Percentiles rank a stretch among this genome's conserved stretches.
Evolutionary conservation across 53 echinoderm and acorn worm species (phyloP).

Genomic region (Holothuria scabra): DNA sequence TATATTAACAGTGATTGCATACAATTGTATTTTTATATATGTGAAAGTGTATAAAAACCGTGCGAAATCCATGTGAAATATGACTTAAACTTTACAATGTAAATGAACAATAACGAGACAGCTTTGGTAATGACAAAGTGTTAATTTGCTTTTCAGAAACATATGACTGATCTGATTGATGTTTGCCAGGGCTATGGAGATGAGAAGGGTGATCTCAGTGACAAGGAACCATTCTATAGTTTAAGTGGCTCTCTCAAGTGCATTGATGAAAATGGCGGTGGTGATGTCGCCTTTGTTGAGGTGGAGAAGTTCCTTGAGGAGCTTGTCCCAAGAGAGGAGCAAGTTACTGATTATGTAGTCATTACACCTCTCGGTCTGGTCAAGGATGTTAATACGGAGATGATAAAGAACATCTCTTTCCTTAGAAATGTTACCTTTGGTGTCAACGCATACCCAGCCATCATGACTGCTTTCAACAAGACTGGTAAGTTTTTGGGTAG

Average conservation of each 20-base stretch:
- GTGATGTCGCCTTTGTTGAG: slow-evolving; percentile 28
- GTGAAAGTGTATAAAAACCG: too few species aligned
- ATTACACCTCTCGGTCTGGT: slow-evolving; percentile 30
- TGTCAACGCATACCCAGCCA: slow-evolving; percentile 69
- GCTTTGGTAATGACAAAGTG: too few species aligned
- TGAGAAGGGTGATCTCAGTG: not conserved
- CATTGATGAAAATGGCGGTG: not conserved
- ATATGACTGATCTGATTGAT: slow-evolving; percentile 3
- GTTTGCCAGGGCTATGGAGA: slow-evolving; percentile 25
- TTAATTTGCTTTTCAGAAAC: slow-evolving; percentile 16
- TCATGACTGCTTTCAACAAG: slow-evolving; percentile 79
- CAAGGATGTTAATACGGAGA: slow-evolving; percentile 43
- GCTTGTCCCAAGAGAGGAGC: not conserved
- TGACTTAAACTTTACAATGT: too few species aligned
- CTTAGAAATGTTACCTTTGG: slow-evolving; percentile 64
- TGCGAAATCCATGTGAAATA: too few species aligned
- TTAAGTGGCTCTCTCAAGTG: not conserved
- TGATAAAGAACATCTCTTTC: slow-evolving; percentile 36
- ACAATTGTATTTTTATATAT: too few species aligned
- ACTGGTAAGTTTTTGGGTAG: slow-evolving; percentile 61
- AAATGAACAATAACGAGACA: too few species aligned
- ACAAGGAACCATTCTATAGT: not conserved
- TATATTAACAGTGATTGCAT: too few species aligned
- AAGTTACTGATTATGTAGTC: not conserved
- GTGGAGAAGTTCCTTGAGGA: not conserved